Percentiles rank a stretch among this genome's conserved stretches.
Conservation (phyloP, 2,888 invertebrate genomes). For the Cenopis cana region DNA sequence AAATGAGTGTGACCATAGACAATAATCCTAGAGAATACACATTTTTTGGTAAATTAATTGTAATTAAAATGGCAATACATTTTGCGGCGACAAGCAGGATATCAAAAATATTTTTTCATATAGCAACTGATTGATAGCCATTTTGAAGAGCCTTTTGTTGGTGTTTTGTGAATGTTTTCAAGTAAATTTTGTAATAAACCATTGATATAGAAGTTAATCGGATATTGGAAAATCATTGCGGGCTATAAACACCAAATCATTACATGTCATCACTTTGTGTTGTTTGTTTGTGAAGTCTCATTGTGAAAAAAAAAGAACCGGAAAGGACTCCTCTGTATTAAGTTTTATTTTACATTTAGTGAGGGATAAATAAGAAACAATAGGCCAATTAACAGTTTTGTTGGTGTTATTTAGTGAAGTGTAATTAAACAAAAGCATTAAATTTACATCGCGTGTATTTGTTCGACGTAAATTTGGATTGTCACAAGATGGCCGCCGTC, state of each 20-base stretch:
- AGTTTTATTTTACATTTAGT: constrained; percentile 61
- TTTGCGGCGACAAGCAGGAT: constrained; percentile 73
- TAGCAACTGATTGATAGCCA: constrained; percentile 84
- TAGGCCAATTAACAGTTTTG: constrained; percentile 40
- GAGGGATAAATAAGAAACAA: constrained; percentile 50
- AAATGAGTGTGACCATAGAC: constrained; percentile 58
- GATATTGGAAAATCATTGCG: constrained; percentile 52
- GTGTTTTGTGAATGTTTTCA: constrained; percentile 86
- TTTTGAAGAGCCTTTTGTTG: constrained; percentile 85
- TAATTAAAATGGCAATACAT: constrained; percentile 74
- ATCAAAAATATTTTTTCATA: constrained; percentile 78
- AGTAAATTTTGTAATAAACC: constrained; percentile 71
- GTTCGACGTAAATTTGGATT: constrained; percentile 82
- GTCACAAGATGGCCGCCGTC: constrained; percentile 84
- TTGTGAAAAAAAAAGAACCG: constrained; percentile 76
- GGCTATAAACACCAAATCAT: constrained; percentile 55
- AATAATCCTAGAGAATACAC: constrained; percentile 45
- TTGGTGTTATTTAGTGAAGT: constrained; percentile 49
- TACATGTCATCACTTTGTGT: constrained; percentile 58
- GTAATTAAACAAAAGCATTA: constrained; percentile 56
- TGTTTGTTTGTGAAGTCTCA: constrained; percentile 73
- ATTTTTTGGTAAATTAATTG: constrained; percentile 42
- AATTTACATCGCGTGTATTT: constrained; percentile 80
- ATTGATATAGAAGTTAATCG: constrained; percentile 55
- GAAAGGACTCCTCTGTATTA: constrained; percentile 72